These are phyloP conservation scores for Platygyra sinensis DNA, from an alignment of 64 coral and sea anemone species.

Conservation along the genomic window DNA sequence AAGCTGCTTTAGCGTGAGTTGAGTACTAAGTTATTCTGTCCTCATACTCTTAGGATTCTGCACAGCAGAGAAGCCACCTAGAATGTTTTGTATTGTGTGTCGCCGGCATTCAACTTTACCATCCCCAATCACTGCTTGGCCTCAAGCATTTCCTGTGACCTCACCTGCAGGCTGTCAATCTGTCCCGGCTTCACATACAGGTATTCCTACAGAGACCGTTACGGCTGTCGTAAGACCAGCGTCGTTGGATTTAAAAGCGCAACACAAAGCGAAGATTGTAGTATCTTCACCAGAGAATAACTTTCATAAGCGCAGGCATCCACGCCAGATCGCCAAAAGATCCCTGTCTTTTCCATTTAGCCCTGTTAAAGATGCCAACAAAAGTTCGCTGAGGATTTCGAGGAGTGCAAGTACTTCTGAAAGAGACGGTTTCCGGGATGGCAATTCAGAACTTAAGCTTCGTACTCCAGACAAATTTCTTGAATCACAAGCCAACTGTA, in stretches of 20 bases:
- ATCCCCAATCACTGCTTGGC: neutral
- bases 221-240: neutral
- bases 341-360: neutral
- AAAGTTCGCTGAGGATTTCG: neutral
- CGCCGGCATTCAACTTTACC: neutral
- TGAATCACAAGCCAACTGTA: neutral
- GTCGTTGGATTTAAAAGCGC: neutral
- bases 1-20: too few relatives aligned
- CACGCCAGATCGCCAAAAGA: neutral
- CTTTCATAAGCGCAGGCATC: neutral
- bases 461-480: neutral
- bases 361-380: neutral
- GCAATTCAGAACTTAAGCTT: neutral
- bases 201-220: neutral
- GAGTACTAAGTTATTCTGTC: too few relatives aligned
- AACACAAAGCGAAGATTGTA: constrained; percentile 16
- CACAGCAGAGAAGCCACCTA: neutral
- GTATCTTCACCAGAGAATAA: constrained; percentile 12
- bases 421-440: neutral
- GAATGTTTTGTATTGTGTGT: constrained; percentile 62
- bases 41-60: constrained; percentile 35
- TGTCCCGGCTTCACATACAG: neutral
- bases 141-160: neutral
- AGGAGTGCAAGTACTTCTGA: neutral
- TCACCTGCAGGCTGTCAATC: neutral